phyloP scores from a whole-genome alignment of 92 coral and sea anemone species.

The Pocillopora grandis region DNA sequence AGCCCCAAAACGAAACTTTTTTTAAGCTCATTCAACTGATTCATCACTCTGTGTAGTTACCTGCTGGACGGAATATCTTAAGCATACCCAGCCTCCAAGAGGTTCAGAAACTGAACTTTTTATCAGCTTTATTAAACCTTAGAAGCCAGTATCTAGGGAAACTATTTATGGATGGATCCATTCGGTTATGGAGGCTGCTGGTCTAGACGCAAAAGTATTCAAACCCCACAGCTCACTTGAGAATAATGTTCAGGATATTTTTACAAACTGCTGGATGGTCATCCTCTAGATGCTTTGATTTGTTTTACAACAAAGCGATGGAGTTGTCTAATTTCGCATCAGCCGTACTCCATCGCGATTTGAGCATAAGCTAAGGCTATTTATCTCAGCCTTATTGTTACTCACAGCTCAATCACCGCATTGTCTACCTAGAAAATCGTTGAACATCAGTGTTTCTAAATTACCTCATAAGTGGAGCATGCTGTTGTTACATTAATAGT shows the following conservation, averaged over 20 bases:
- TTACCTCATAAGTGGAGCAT: too few relatives aligned
- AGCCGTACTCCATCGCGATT: too few relatives aligned
- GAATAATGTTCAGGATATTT: constrained; percentile 18
- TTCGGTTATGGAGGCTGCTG: constrained; percentile 34
- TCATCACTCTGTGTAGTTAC: neutral
- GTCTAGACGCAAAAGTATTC: constrained; percentile 16
- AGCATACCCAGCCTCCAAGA: constrained; percentile 20
- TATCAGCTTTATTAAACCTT: constrained; percentile 29
- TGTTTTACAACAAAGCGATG: neutral
- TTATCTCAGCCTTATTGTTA: too few relatives aligned
- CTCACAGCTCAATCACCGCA: too few relatives aligned
- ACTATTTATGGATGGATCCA: constrained; percentile 40
- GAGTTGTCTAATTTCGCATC: neutral
- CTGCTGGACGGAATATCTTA: constrained; percentile 30
- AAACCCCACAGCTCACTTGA: constrained; percentile 42
- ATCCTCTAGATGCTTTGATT: constrained; percentile 16
- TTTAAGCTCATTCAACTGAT: too few relatives aligned
- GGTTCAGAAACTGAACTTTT: constrained; percentile 25
- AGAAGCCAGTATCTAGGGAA: constrained; percentile 13
- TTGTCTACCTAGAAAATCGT: too few relatives aligned
- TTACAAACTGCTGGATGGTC: constrained; percentile 36
- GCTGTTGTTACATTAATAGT: too few relatives aligned
- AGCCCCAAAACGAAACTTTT: too few relatives aligned
- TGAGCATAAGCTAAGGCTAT: too few relatives aligned
- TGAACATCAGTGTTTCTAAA: too few relatives aligned